Percentiles rank a stretch among this genome's conserved stretches.
phyloP scores from a whole-genome alignment of 1,140 invertebrate species.

The Drosophila nasuta region DNA sequence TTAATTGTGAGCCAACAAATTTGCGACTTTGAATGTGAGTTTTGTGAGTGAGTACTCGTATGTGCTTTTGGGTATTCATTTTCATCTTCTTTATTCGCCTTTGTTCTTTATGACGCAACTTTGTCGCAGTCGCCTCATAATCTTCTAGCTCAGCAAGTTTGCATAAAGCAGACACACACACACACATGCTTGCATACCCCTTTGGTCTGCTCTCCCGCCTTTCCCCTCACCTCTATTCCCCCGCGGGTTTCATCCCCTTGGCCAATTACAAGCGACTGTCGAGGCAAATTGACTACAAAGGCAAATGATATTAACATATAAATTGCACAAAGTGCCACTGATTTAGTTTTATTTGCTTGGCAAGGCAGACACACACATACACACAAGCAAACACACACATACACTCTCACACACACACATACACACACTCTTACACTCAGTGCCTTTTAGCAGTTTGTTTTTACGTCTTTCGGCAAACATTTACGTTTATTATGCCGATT shows the following conservation, averaged over 20 bases:
- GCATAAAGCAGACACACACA: slow-evolving; percentile 2
- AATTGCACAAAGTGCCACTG: slow-evolving; percentile 82
- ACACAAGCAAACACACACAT: slow-evolving; percentile 8
- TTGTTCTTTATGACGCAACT: slow-evolving; percentile 68
- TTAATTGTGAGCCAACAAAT: slow-evolving; percentile 64
- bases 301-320: slow-evolving; percentile 82
- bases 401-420: slow-evolving; percentile 5
- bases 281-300: slow-evolving; percentile 71
- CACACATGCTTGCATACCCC: background rate
- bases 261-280: slow-evolving; percentile 61
- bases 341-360: slow-evolving; percentile 70
- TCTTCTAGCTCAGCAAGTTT: slow-evolving; percentile 74
- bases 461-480: slow-evolving; percentile 72
- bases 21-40: slow-evolving; percentile 11
- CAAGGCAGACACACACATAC: slow-evolving; percentile 13
- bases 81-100: slow-evolving; percentile 17
- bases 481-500: slow-evolving; percentile 82
- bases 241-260: background rate
- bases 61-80: slow-evolving; percentile 2
- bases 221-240: background rate
- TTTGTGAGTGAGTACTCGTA: background rate
- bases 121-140: slow-evolving; percentile 63
- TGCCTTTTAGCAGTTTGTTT: slow-evolving; percentile 67
- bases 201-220: background rate
- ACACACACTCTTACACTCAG: slow-evolving; percentile 2